A percentile compares a stretch with the other conserved stretches of the same genome.
phyloP scores from a whole-genome alignment of 2,113 vertebrate genomes.

The Pelecanus crispus region DNA sequence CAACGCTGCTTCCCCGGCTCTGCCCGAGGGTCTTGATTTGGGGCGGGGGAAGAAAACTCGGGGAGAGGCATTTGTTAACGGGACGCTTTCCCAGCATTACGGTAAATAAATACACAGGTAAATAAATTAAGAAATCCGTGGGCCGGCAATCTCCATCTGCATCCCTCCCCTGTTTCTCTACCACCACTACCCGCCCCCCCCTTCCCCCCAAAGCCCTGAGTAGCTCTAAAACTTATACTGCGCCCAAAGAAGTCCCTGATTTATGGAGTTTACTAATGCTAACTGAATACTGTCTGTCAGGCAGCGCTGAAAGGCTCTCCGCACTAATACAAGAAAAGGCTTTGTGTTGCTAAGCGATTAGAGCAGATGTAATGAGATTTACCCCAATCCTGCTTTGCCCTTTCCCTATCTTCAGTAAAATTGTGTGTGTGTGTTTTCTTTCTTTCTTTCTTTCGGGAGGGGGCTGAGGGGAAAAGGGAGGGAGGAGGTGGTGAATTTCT shows the following conservation, averaged over 20 bases:
- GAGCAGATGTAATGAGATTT: constrained; percentile 86
- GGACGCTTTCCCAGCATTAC: background rate
- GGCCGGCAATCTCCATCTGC: background rate
- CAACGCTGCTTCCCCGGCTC: background rate
- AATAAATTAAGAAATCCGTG: background rate
- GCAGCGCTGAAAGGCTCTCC: constrained; percentile 70
- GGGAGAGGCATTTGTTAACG: background rate
- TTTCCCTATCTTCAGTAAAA: constrained; percentile 78
- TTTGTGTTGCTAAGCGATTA: constrained; percentile 84
- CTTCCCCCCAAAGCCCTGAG: constrained; percentile 1
- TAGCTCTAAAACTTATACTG: constrained; percentile 45
- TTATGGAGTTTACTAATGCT: constrained; percentile 77
- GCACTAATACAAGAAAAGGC: constrained; percentile 74
- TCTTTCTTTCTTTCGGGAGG: background rate
- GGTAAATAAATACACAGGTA: background rate
- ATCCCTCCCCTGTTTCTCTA: too few species aligned
- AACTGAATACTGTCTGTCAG: constrained; percentile 77
- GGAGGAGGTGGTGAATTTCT: constrained; percentile 64
- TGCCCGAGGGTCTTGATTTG: background rate
- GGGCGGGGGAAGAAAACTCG: too few species aligned
- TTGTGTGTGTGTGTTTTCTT: constrained; percentile 57
- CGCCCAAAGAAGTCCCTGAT: constrained; percentile 72
- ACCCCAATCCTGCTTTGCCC: constrained; percentile 78
- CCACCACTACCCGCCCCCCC: too few species aligned
- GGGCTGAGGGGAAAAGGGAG: constrained; percentile 6